Evolutionary conservation across 2,113 vertebrate genomes (phyloP), one percentile per base, ranked within the genome.

Genomic region (Neopipo cinnamomea): DNA sequence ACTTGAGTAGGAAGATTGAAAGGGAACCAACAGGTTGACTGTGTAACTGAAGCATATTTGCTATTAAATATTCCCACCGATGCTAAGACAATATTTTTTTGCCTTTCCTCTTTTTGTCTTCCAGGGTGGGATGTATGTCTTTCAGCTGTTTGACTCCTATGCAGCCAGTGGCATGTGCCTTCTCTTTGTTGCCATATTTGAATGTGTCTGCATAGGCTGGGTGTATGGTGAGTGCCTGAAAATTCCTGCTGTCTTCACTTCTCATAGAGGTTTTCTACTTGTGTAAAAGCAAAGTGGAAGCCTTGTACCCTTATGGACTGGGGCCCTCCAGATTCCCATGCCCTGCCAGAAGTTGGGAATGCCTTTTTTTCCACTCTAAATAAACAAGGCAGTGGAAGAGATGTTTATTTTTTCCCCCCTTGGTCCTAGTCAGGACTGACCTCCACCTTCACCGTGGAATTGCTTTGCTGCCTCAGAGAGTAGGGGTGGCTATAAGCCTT

Each of bases 91-190:
- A 28, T 59, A 31, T 95, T 91, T 71, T 53, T 80, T 9, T 13
- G 37, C 10, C 37, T 70, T 66, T 58, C 25, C 63, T n/a, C 6
- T 79, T 62, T 86, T 59, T 96, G 25, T 87, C 76, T 95, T 76
- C 39, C 96, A 99, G 99, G 99, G 99, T 35, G 99, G 99, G 55
- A 99, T 99, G 99, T 99, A 99, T 18, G 98, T 99, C 88, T 99
- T 99, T 93, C 99, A 99, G 98, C 97, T 99, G 58, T 99, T 99
- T 91, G 99, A 99, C 94, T 98, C 99, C 1, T 99, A 99, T 1
- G 99, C 99, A 7, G 99, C 99, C 95, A 99, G 99, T 27, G 99
- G 99, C 58, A 99, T 99, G 99, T 99, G 99, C 96, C 98, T 99
- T 92, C 99, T 99, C 63, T 99, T 99, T 59, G 99, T 99, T 91